phyloP scores from a whole-genome alignment of 2,797 vertebrate species.

The Parotocinclus haroldoi region DNA sequence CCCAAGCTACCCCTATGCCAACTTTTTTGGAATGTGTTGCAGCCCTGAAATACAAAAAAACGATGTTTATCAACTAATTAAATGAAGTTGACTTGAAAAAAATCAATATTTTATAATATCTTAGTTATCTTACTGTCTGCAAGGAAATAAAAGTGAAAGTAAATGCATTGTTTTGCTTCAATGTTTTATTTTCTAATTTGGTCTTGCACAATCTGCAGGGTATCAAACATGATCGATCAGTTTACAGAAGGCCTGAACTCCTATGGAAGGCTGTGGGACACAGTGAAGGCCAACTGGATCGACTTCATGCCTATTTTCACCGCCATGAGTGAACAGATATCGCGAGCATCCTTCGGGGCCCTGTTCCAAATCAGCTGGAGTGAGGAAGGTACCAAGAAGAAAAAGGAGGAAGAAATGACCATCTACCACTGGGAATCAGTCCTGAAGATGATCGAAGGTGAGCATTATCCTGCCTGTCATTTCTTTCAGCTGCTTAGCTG shows the following conservation, averaged over 20 bases:
- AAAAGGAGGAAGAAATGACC: slow-evolving; percentile 55
- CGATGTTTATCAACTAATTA: too few relatives aligned
- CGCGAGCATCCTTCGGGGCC: slow-evolving; percentile 47
- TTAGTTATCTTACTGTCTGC: too few relatives aligned
- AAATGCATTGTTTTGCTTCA: neutral
- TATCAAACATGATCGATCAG: slow-evolving; percentile 64
- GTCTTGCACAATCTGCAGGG: too few relatives aligned
- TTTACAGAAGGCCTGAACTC: slow-evolving; percentile 65
- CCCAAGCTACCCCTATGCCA: too few relatives aligned
- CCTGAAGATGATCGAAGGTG: slow-evolving; percentile 56
- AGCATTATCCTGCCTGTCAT: slow-evolving; percentile 37
- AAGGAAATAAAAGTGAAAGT: neutral
- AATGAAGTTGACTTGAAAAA: too few relatives aligned
- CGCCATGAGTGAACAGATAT: slow-evolving; percentile 36
- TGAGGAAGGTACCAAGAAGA: slow-evolving; percentile 36
- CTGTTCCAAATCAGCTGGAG: slow-evolving; percentile 61
- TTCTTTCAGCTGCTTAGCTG: too few relatives aligned
- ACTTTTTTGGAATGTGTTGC: too few relatives aligned
- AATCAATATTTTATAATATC: too few relatives aligned
- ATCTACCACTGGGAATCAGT: slow-evolving; percentile 54
- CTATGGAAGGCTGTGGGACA: slow-evolving; percentile 65
- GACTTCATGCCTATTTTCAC: slow-evolving; percentile 63
- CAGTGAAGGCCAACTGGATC: slow-evolving; percentile 53
- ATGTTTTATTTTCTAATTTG: too few relatives aligned
- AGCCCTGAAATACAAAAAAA: too few relatives aligned